phyloP scores from a whole-genome alignment of 2,113 vertebrate species.

The Chamaetylas fuelleborni region DNA sequence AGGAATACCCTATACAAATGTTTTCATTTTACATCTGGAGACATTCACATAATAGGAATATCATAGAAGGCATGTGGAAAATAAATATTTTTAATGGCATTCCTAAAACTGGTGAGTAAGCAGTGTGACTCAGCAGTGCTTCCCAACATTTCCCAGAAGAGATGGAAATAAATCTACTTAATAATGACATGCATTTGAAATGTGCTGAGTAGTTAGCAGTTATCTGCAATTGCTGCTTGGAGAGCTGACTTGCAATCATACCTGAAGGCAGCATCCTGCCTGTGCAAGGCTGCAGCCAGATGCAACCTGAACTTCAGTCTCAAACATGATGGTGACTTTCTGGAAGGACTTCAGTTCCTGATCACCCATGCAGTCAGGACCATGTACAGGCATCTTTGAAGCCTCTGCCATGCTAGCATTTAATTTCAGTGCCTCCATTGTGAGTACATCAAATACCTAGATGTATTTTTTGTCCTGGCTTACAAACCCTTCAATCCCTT shows the following conservation, averaged over 20 bases:
- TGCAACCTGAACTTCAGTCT: not conserved
- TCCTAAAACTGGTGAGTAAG: slow-evolving; percentile 20
- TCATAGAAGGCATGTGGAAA: not conserved
- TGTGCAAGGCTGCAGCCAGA: not conserved
- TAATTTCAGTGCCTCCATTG: not conserved
- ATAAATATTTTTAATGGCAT: not conserved
- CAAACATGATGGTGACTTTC: not conserved
- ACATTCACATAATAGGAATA: not conserved
- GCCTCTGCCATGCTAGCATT: not conserved
- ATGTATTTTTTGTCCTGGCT: not conserved
- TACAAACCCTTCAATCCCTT: not conserved
- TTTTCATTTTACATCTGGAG: not conserved
- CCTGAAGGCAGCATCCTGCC: not conserved
- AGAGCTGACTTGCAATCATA: not conserved
- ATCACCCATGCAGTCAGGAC: not conserved
- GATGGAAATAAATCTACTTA: slow-evolving; percentile 46
- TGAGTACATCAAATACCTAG: not conserved
- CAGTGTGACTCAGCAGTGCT: slow-evolving; percentile 36
- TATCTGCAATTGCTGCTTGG: not conserved
- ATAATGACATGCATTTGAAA: slow-evolving; percentile 10
- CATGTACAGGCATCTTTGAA: fast-evolving
- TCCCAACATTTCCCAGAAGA: slow-evolving; percentile 21
- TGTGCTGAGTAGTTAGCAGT: slow-evolving; percentile 11
- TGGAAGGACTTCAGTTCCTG: not conserved
- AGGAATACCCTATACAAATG: not conserved